These are phyloP conservation scores for Onychostruthus taczanowskii DNA, from an alignment of 2,113 vertebrate species.

Conservation along the genomic window DNA sequence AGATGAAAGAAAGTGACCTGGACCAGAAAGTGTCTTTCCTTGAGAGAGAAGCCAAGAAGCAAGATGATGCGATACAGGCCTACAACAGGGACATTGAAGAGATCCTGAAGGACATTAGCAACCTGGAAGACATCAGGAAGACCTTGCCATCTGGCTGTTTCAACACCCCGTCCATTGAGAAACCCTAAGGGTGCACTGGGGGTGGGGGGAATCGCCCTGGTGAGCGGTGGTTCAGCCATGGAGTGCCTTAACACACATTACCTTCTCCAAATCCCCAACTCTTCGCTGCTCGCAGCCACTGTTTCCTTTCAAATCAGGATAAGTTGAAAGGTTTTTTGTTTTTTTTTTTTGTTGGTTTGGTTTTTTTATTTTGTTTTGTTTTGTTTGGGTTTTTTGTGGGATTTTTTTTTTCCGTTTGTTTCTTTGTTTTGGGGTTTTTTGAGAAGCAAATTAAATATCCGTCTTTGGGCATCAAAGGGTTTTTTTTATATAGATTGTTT, in stretches of 20 bases:
- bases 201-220: slow-evolving; percentile 27
- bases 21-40: slow-evolving; percentile 89
- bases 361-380: not conserved
- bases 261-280: slow-evolving; percentile 68
- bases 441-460: slow-evolving; percentile 68
- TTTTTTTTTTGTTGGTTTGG: not conserved
- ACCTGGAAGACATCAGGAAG: slow-evolving; percentile 94
- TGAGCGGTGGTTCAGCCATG: slow-evolving; percentile 55
- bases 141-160: slow-evolving; percentile 93
- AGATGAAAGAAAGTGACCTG: slow-evolving; percentile 85
- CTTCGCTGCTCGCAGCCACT: slow-evolving; percentile 66
- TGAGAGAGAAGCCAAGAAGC: slow-evolving; percentile 83
- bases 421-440: not conserved
- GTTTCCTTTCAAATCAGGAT: slow-evolving; percentile 66
- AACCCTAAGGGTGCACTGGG: slow-evolving; percentile 68
- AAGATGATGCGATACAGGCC: slow-evolving; percentile 87
- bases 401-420: not conserved
- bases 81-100: slow-evolving; percentile 91
- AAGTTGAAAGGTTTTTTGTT: slow-evolving; percentile 30
- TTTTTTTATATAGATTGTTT: slow-evolving; percentile 63
- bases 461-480: slow-evolving; percentile 67
- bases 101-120: slow-evolving; percentile 90
- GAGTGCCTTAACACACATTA: slow-evolving; percentile 81
- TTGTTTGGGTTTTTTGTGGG: not conserved
- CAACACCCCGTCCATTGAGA: slow-evolving; percentile 93